Evolutionary conservation across 2,113 vertebrate genomes (phyloP).

Genomic region (Trogon surrucura): DNA sequence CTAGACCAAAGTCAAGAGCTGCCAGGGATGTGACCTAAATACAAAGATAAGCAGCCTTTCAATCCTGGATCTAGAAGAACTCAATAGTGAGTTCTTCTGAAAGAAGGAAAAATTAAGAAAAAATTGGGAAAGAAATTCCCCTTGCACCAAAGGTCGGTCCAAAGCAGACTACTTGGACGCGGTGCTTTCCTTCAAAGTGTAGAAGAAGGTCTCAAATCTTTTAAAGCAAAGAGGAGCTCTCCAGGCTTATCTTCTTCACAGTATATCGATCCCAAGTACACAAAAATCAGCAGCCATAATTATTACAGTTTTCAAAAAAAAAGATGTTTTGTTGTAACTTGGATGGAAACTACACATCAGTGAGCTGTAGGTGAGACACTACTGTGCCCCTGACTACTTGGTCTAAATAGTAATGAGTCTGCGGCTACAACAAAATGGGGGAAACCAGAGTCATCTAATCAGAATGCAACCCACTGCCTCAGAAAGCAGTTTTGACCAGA

Average conservation of each 20-base stretch:
- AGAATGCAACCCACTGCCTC: neutral
- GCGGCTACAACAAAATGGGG: accelerated
- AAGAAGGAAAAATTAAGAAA: neutral
- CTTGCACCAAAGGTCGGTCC: neutral
- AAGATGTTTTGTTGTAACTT: neutral
- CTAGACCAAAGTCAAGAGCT: neutral
- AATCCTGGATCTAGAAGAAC: neutral
- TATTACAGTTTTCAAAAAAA: neutral
- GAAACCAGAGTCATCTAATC: neutral
- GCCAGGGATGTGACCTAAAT: neutral
- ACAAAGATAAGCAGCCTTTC: neutral
- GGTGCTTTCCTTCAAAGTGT: accelerated
- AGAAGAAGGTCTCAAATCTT: neutral
- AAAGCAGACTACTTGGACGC: neutral
- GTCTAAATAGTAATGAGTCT: neutral
- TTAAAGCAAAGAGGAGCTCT: neutral
- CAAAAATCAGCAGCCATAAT: neutral
- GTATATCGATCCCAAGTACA: neutral
- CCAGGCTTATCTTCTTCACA: neutral
- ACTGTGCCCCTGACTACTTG: neutral
- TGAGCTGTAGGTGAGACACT: neutral
- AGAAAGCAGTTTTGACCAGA: neutral
- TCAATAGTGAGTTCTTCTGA: neutral
- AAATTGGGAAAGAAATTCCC: neutral
- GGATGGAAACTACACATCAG: neutral